Percentiles rank a stretch among this genome's conserved stretches.
These are phyloP conservation scores for Labroides dimidiatus DNA, from an alignment of 2,797 vertebrate genomes.

Conservation along the genomic window DNA sequence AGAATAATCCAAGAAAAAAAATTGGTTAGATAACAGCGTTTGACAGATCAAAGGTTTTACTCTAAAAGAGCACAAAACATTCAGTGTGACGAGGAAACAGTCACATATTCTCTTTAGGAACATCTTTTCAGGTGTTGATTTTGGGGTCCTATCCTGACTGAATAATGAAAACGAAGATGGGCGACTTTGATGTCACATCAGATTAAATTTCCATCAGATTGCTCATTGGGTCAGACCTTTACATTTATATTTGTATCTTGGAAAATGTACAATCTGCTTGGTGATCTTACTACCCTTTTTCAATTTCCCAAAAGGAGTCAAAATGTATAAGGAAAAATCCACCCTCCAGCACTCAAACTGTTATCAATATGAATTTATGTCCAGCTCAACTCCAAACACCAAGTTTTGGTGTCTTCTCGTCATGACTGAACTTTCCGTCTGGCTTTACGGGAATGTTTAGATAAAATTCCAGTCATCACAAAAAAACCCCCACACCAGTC, in stretches of 20 bases:
- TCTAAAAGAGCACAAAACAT: not conserved
- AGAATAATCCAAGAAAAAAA: not conserved
- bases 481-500: too few species aligned
- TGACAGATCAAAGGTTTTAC: not conserved
- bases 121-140: not conserved
- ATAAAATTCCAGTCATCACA: too few species aligned
- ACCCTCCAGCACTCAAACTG: conserved; percentile 2
- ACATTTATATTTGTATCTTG: not conserved
- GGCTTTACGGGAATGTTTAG: not conserved
- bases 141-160: not conserved
- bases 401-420: not conserved
- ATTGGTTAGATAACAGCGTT: not conserved
- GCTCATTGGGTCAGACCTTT: conserved; percentile 3
- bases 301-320: not conserved
- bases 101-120: not conserved
- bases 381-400: not conserved
- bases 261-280: not conserved
- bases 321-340: conserved; percentile 34
- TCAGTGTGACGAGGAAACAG: too few species aligned
- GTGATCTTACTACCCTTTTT: not conserved
- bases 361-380: not conserved
- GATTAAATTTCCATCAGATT: rapidly evolving
- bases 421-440: not conserved
- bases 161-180: not conserved
- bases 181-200: not conserved